Percentiles rank a stretch among this genome's conserved stretches.
Conservation (phyloP, 2,797 vertebrate genomes). For the Enteromius thamalakanensis region DNA sequence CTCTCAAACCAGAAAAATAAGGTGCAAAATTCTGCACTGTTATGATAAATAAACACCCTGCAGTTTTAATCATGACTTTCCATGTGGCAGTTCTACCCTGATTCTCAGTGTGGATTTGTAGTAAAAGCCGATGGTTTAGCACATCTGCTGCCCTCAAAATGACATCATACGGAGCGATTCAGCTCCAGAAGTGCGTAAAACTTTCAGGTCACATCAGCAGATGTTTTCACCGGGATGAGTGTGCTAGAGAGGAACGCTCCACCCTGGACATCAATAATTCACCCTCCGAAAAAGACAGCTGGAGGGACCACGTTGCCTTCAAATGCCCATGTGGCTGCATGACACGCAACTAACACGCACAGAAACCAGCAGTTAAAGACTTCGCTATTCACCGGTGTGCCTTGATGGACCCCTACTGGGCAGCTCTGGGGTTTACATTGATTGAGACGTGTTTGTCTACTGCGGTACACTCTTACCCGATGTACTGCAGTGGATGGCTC, state of each 20-base stretch:
- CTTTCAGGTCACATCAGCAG: slow-evolving; percentile 14
- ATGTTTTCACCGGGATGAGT: slow-evolving; percentile 19
- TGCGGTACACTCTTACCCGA: slow-evolving; percentile 83
- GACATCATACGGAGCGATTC: not conserved
- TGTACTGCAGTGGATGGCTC: slow-evolving; percentile 98
- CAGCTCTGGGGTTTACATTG: slow-evolving; percentile 10
- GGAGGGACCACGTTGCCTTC: not conserved
- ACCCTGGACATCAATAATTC: slow-evolving; percentile 44
- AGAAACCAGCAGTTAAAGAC: not conserved
- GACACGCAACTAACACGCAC: slow-evolving; percentile 5
- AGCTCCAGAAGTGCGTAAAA: not conserved
- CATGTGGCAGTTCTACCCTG: not conserved
- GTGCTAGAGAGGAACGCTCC: not conserved
- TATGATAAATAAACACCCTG: not conserved
- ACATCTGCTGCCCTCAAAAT: not conserved
- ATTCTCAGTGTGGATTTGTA: not conserved
- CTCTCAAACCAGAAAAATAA: not conserved
- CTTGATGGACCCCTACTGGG: slow-evolving; percentile 43
- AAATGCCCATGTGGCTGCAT: slow-evolving; percentile 15
- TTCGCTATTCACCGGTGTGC: slow-evolving; percentile 5
- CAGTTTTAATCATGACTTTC: not conserved
- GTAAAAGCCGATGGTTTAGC: not conserved
- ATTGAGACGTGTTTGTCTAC: slow-evolving; percentile 19
- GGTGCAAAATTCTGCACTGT: not conserved
- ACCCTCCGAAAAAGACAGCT: slow-evolving; percentile 12